A percentile compares a stretch with the other conserved stretches of the same genome.
Conservation (phyloP, 2,113 vertebrate genomes). For the Tupaia chinensis region DNA sequence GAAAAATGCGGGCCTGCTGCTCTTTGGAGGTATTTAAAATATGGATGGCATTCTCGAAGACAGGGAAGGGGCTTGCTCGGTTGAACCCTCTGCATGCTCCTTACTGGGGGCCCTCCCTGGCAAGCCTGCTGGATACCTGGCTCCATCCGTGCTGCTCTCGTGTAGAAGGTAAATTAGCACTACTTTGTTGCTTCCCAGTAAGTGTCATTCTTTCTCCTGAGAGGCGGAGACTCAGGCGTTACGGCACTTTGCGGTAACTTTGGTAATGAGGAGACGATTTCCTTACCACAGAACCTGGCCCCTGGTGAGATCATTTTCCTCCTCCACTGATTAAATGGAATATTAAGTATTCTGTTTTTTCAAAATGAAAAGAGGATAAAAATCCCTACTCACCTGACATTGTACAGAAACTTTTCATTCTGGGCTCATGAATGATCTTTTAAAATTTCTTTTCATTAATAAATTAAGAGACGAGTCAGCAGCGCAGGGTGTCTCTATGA, state of each 20-base stretch:
- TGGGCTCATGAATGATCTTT: conserved; percentile 62
- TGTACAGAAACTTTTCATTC: conserved; percentile 78
- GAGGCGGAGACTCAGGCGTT: conserved; percentile 52
- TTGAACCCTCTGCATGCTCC: too few relatives aligned
- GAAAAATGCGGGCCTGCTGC: background rate
- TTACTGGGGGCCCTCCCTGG: too few relatives aligned
- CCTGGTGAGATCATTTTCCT: conserved; percentile 79
- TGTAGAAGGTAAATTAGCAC: background rate
- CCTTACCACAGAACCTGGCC: conserved; percentile 58
- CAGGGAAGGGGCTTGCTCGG: background rate
- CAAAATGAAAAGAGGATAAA: conserved; percentile 79
- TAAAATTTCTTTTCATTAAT: conserved; percentile 74
- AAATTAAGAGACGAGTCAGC: conserved; percentile 76
- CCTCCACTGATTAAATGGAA: conserved; percentile 79
- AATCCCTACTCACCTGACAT: conserved; percentile 22
- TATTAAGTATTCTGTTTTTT: conserved; percentile 76
- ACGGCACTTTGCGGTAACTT: conserved; percentile 67
- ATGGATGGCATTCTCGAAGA: background rate
- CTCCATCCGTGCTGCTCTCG: background rate
- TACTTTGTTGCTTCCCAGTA: background rate
- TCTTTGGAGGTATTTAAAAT: background rate
- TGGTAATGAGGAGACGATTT: conserved; percentile 6
- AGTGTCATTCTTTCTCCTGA: conserved; percentile 32
- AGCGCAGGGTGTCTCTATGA: conserved; percentile 16
- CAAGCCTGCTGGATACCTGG: background rate